Evolutionary conservation across 2,113 vertebrate species (phyloP).

Genomic region (Corynorhinus townsendii): DNA sequence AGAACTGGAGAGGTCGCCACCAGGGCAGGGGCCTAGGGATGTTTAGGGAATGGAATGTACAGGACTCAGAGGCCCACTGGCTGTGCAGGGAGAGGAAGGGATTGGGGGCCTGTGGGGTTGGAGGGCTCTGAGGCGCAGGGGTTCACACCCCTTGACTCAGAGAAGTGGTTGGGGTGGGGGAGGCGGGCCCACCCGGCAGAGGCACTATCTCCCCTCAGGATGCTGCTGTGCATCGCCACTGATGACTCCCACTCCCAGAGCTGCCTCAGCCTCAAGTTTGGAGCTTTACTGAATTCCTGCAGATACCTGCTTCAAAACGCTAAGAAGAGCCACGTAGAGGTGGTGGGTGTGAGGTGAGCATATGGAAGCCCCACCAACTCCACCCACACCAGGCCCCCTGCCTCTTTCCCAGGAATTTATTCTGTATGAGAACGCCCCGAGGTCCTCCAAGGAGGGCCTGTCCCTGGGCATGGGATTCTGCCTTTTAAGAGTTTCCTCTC

Average conservation of each 20-base stretch:
- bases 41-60: background rate
- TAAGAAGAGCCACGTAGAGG: conserved; percentile 79
- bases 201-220: conserved; percentile 66
- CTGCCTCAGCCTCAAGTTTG: conserved; percentile 73
- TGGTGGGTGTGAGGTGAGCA: conserved; percentile 83
- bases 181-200: background rate
- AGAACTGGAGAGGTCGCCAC: background rate
- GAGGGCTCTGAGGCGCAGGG: background rate
- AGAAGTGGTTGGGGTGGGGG: background rate
- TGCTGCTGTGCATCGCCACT: conserved; percentile 78
- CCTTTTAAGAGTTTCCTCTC: background rate
- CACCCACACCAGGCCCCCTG: background rate
- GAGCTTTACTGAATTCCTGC: conserved; percentile 77
- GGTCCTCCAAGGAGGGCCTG: background rate
- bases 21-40: background rate
- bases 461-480: background rate
- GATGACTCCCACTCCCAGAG: conserved; percentile 70
- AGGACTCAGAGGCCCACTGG: background rate
- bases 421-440: background rate
- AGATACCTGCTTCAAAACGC: conserved; percentile 79
- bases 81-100: background rate
- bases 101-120: background rate
- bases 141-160: background rate
- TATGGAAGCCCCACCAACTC: background rate
- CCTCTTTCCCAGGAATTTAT: background rate